These are phyloP conservation scores for Tangara arthus DNA, from an alignment of 2,797 vertebrate species.

Conservation along the genomic window DNA sequence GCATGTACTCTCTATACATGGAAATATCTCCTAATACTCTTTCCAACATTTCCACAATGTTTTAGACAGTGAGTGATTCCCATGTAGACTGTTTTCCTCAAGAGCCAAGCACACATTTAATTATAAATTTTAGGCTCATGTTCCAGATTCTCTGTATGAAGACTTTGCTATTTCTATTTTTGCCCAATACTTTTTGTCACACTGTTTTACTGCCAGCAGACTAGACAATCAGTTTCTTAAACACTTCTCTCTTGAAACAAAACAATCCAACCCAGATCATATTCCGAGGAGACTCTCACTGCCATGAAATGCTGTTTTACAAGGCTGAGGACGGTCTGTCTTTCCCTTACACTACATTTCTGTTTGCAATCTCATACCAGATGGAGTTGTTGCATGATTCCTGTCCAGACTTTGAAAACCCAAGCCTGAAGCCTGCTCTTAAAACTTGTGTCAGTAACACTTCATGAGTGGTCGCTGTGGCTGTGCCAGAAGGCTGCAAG, in stretches of 20 bases:
- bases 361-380: conserved; percentile 23
- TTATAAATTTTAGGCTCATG: neutral
- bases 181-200: neutral
- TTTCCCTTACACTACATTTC: neutral
- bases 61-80: neutral
- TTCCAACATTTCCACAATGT: neutral
- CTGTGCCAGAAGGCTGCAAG: neutral
- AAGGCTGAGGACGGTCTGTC: neutral
- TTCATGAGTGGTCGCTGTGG: neutral
- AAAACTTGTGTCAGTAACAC: neutral
- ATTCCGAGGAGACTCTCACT: neutral
- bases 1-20: neutral
- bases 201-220: conserved; percentile 11
- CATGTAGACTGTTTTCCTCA: neutral
- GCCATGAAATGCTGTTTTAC: conserved; percentile 17
- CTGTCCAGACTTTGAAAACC: neutral
- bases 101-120: neutral
- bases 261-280: neutral
- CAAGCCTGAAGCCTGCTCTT: neutral
- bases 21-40: neutral
- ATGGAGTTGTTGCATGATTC: neutral
- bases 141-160: neutral
- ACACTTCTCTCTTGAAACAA: neutral
- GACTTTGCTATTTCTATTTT: conserved; percentile 17
- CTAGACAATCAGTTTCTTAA: conserved; percentile 5